Conservation (phyloP, 1,140 invertebrate genomes). For the Brachionus koreanus region DNA sequence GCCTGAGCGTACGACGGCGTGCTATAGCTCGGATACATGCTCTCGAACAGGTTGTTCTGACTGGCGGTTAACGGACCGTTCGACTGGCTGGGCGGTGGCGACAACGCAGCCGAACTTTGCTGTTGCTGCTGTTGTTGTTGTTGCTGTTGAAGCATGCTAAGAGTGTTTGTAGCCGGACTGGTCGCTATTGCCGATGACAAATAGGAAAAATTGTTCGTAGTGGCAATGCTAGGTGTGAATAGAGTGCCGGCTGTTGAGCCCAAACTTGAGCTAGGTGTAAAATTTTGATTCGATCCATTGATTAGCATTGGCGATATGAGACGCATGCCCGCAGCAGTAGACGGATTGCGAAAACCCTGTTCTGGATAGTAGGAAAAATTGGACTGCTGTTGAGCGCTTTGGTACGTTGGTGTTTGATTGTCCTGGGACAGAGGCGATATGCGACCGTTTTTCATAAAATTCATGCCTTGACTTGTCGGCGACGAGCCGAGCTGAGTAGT, state of each 20-base stretch:
- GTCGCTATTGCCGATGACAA: constrained; percentile 16
- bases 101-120: background rate
- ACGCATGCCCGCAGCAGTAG: background rate
- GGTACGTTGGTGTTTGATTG: background rate
- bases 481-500: background rate
- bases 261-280: constrained; percentile 20
- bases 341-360: constrained; percentile 8
- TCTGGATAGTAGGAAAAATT: constrained; percentile 34
- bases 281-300: constrained; percentile 31
- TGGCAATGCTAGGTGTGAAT: background rate
- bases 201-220: background rate
- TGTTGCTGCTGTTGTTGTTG: background rate
- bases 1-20: background rate
- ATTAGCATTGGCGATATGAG: constrained; percentile 40
- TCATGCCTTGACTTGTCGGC: background rate
- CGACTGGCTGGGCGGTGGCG: background rate
- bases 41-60: constrained; percentile 11
- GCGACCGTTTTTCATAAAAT: background rate
- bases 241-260: constrained; percentile 37
- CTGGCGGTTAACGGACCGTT: background rate
- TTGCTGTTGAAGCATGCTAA: constrained; percentile 11
- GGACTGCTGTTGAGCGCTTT: background rate
- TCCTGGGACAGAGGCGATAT: background rate
- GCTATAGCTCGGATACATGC: constrained; percentile 16
- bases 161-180: background rate